Evolutionary conservation across 2,888 invertebrate species (phyloP).

Genomic region (Tanypteryx hageni): DNA sequence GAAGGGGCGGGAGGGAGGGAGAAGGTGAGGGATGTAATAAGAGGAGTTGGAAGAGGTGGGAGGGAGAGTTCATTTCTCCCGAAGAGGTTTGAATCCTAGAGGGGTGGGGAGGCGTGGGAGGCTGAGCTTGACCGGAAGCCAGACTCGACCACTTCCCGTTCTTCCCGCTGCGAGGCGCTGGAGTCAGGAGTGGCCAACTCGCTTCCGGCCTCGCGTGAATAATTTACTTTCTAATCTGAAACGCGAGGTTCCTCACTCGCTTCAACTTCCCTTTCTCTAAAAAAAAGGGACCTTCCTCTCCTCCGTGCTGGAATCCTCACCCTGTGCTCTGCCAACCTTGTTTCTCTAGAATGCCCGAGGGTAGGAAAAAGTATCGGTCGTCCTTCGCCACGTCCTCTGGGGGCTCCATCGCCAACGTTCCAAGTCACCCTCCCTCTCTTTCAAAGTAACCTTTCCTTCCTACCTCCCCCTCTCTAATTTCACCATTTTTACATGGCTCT

Average conservation of each 20-base stretch:
- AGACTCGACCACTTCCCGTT: constrained; percentile 32
- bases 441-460: background rate
- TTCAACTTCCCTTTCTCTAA: background rate
- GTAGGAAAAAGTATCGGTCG: background rate
- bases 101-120: background rate
- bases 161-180: constrained; percentile 8
- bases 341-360: background rate
- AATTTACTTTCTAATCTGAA: constrained; percentile 48
- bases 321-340: background rate
- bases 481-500: background rate
- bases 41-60: background rate
- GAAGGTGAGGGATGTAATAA: background rate
- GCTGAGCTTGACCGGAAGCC: constrained; percentile 25
- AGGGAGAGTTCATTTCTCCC: background rate
- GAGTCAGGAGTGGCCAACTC: constrained; percentile 25
- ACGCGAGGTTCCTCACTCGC: constrained; percentile 3
- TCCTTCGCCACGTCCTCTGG: constrained; percentile 2
- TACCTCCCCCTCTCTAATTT: background rate
- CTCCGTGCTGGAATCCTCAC: background rate
- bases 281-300: background rate
- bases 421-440: background rate
- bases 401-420: background rate
- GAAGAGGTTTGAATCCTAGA: no score
- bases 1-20: no score
- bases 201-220: constrained; percentile 31